phyloP scores from a whole-genome alignment of 2,797 vertebrate species.

The Lateolabrax maculatus region DNA sequence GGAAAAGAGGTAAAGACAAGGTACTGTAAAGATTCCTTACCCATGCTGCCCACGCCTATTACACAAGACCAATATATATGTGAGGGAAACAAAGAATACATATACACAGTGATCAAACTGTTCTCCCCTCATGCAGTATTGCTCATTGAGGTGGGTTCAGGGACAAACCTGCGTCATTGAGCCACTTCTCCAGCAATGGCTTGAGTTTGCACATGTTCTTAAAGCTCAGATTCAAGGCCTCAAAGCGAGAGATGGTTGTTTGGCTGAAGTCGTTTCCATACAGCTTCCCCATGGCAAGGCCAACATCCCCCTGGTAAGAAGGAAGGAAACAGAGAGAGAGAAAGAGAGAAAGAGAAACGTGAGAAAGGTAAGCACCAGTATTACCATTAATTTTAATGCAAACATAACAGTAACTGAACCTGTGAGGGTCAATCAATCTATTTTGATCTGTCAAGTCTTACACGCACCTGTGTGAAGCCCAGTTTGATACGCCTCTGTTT shows the following conservation, averaged over 20 bases:
- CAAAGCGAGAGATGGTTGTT: conserved; percentile 99
- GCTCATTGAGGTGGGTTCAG: conserved; percentile 63
- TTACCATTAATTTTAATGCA: neutral
- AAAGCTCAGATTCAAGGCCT: conserved; percentile 99
- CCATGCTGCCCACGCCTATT: neutral
- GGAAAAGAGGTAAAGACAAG: conserved; percentile 81
- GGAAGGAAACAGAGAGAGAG: neutral
- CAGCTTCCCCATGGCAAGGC: conserved; percentile 96
- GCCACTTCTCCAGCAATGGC: conserved; percentile 99
- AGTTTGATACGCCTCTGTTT: conserved; percentile 99
- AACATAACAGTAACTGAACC: conserved; percentile 4
- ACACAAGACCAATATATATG: neutral
- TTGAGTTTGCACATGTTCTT: conserved; percentile 99
- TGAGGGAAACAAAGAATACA: neutral
- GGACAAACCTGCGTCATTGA: conserved; percentile 97
- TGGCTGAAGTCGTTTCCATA: conserved; percentile 99
- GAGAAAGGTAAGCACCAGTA: neutral
- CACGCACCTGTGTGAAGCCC: conserved; percentile 97
- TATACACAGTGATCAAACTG: neutral
- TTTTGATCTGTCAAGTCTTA: neutral
- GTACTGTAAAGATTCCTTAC: conserved; percentile 2
- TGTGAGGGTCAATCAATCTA: conserved; percentile 3
- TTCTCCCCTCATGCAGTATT: neutral
- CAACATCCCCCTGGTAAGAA: conserved; percentile 80
- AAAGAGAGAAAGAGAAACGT: conserved; percentile 18